Evolutionary conservation across 2,797 vertebrate genomes (phyloP).

Genomic region (Rhabdomys pumilio): DNA sequence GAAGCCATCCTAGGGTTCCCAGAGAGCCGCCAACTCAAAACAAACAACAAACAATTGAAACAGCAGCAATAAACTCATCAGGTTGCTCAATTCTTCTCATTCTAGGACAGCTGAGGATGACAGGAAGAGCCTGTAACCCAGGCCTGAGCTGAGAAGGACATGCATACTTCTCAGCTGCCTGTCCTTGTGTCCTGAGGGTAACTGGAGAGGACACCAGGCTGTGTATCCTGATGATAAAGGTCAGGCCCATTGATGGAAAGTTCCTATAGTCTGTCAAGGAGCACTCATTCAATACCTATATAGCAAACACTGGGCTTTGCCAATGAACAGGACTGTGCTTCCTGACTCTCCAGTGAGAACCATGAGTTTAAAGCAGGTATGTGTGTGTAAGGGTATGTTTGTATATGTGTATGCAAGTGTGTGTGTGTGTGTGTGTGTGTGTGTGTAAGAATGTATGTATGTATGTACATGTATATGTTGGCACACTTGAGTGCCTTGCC

Average conservation of each 20-base stretch:
- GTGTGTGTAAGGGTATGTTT: neutral
- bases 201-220: conserved; percentile 3
- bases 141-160: neutral
- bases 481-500: neutral
- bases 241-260: neutral
- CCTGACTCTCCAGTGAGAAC: neutral
- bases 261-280: neutral
- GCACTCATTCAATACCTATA: neutral
- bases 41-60: neutral
- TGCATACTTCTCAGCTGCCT: conserved; percentile 1
- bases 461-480: neutral
- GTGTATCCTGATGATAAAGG: neutral
- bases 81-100: conserved; percentile 1
- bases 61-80: conserved; percentile 20
- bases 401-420: neutral
- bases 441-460: neutral
- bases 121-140: neutral
- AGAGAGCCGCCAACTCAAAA: neutral
- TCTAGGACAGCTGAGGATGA: neutral
- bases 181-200: neutral
- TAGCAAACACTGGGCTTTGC: neutral
- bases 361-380: neutral
- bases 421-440: neutral
- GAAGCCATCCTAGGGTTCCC: neutral
- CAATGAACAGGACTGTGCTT: neutral